These are phyloP conservation scores for Nibea coibor DNA, from an alignment of 2,113 vertebrate genomes.

Conservation along the genomic window DNA sequence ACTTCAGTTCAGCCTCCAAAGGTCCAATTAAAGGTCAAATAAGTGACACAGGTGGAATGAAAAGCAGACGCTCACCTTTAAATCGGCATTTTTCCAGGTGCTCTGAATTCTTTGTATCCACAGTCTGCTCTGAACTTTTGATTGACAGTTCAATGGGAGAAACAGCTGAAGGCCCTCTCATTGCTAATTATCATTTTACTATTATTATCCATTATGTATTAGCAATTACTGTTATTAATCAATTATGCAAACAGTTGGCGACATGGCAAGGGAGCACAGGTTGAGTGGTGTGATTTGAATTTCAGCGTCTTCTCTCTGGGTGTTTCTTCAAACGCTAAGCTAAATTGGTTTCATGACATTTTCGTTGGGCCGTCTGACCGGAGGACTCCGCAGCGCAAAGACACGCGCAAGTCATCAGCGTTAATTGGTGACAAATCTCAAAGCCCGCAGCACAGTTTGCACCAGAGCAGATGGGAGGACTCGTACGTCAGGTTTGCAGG, in stretches of 20 bases:
- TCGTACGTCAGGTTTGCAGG: constrained; percentile 10
- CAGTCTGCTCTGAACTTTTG: not conserved
- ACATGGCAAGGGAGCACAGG: constrained; percentile 15
- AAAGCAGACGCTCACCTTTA: constrained; percentile 3
- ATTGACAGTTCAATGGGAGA: constrained; percentile 17
- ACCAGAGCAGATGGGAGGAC: constrained; percentile 32
- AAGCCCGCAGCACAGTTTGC: constrained; percentile 33
- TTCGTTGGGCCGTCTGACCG: constrained; percentile 36
- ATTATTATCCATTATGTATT: constrained; percentile 71
- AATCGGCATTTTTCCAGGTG: constrained; percentile 18
- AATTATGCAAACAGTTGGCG: constrained; percentile 53
- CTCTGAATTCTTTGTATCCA: not conserved
- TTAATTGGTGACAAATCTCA: constrained; percentile 35
- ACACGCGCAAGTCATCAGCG: not conserved
- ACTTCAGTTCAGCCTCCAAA: not conserved
- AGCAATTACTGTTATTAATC: constrained; percentile 63
- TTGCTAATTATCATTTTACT: constrained; percentile 42
- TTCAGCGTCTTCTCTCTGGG: constrained; percentile 17
- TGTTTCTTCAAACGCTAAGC: constrained; percentile 8
- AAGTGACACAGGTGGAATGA: not conserved
- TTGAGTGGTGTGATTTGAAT: constrained; percentile 40
- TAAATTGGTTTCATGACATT: constrained; percentile 61
- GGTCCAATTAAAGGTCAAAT: not conserved
- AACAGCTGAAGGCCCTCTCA: constrained; percentile 29
- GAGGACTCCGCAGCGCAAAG: not conserved